These are phyloP conservation scores for Papilio aristodemus DNA, from an alignment of 1,140 invertebrate species.

Conservation along the genomic window DNA sequence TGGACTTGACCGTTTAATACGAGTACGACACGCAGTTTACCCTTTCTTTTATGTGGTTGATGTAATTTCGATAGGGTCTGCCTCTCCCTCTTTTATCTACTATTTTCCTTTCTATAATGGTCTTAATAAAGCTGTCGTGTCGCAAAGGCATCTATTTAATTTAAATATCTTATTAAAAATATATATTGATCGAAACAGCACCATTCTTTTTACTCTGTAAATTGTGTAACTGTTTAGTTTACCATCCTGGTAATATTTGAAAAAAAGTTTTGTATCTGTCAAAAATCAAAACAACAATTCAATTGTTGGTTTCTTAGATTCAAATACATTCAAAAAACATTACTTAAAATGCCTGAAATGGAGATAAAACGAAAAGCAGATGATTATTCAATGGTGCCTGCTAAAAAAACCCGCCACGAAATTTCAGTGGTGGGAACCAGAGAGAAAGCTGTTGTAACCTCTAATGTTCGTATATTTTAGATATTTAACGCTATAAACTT, in stretches of 20 bases:
- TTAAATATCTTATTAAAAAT: too few species aligned
- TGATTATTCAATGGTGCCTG: constrained; percentile 85
- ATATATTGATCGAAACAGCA: too few species aligned
- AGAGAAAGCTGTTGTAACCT: constrained; percentile 85
- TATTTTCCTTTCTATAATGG: too few species aligned
- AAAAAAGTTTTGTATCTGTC: neutral
- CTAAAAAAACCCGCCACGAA: constrained; percentile 87
- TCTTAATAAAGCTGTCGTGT: too few species aligned
- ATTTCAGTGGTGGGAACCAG: constrained; percentile 83
- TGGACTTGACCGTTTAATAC: too few species aligned
- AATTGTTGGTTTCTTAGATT: constrained; percentile 17
- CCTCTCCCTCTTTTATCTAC: too few species aligned
- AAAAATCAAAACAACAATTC: constrained; percentile 35
- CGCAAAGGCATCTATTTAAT: too few species aligned
- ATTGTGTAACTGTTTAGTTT: neutral
- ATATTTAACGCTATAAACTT: neutral
- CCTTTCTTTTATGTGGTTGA: too few species aligned
- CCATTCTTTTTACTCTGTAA: neutral
- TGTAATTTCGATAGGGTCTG: too few species aligned
- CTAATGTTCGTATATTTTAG: constrained; percentile 64
- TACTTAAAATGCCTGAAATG: constrained; percentile 68
- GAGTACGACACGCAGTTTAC: too few species aligned
- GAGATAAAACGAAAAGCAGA: constrained; percentile 86
- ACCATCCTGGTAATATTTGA: neutral
- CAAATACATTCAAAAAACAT: constrained; percentile 24